These are phyloP conservation scores for Agonum fuliginosum DNA, from an alignment of 2,888 invertebrate species.

Conservation along the genomic window DNA sequence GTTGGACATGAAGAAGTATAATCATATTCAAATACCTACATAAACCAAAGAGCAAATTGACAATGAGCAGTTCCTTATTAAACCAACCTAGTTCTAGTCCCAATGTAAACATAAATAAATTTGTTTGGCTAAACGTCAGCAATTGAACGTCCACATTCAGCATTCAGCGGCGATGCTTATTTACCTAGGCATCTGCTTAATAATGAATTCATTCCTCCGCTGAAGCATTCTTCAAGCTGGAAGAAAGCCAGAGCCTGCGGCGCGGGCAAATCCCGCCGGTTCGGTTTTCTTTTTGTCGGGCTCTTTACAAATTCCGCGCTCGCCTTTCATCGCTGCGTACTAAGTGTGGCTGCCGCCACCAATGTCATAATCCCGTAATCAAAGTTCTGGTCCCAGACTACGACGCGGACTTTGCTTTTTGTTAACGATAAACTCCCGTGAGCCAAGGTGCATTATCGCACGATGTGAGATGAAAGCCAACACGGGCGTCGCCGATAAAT, in stretches of 20 bases:
- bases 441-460: conserved; percentile 11
- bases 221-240: conserved; percentile 40
- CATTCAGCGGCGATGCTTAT: conserved; percentile 7
- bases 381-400: conserved; percentile 25
- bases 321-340: conserved; percentile 40
- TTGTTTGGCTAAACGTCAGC: not conserved
- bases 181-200: conserved; percentile 28
- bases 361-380: conserved; percentile 51
- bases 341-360: conserved; percentile 15
- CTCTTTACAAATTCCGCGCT: conserved; percentile 45
- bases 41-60: too few species aligned
- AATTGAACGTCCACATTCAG: not conserved
- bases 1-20: too few species aligned
- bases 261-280: conserved; percentile 20
- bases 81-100: too few species aligned
- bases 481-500: too few species aligned
- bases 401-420: conserved; percentile 17
- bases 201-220: conserved; percentile 25
- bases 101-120: too few species aligned
- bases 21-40: too few species aligned
- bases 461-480: conserved; percentile 21
- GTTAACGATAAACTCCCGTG: conserved; percentile 36
- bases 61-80: too few species aligned
- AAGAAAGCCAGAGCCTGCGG: conserved; percentile 11
- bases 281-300: conserved; percentile 35